A percentile compares a stretch with the other conserved stretches of the same genome.
Conservation (phyloP, 2,797 vertebrate genomes). For the Megalops cyprinoides region DNA sequence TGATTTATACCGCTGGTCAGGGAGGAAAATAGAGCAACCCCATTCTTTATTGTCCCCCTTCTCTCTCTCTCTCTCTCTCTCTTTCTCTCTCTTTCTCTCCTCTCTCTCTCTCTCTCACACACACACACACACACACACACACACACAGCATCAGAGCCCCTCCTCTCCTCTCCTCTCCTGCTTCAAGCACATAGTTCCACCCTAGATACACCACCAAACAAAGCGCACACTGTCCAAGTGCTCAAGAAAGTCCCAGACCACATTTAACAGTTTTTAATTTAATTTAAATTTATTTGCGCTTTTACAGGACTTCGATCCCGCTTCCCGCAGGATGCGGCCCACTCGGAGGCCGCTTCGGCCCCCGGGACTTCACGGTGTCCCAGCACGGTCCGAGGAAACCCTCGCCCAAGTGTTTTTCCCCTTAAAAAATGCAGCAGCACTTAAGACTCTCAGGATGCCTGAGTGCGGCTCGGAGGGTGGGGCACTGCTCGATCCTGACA, state of each 20-base stretch:
- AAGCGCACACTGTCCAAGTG: neutral
- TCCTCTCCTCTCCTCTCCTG: neutral
- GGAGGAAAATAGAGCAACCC: conserved; percentile 20
- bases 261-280: no score
- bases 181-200: conserved; percentile 2
- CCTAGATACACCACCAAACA: neutral
- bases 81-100: no score
- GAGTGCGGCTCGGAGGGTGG: neutral
- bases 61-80: neutral
- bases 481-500: neutral
- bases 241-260: neutral
- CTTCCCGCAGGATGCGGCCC: neutral
- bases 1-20: conserved; percentile 16
- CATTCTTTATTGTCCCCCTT: conserved; percentile 1
- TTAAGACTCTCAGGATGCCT: neutral
- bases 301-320: neutral
- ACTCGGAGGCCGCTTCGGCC: neutral
- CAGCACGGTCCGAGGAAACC: neutral
- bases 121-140: conserved; percentile 6
- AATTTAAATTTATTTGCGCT: neutral
- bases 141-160: neutral
- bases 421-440: neutral
- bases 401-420: neutral
- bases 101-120: neutral
- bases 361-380: neutral